These are phyloP conservation scores for Rhingia rostrata DNA, from an alignment of 2,888 invertebrate species.

Conservation along the genomic window DNA sequence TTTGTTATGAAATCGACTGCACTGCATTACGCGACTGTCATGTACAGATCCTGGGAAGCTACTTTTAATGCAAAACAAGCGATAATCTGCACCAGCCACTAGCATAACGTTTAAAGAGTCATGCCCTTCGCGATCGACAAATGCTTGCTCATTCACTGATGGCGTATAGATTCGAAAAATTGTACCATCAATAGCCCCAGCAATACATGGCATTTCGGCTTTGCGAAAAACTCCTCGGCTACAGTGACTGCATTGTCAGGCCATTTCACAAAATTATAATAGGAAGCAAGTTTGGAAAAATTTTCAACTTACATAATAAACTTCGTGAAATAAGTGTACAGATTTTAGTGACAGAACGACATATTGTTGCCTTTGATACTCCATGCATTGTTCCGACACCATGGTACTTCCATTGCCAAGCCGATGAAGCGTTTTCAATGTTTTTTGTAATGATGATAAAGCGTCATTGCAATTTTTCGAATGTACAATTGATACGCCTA, in stretches of 20 bases:
- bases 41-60: conserved; percentile 16
- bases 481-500: no score
- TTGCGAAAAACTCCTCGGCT: neutral
- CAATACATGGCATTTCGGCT: conserved; percentile 8
- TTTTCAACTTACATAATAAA: no score
- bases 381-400: no score
- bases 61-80: conserved; percentile 12
- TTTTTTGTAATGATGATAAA: no score
- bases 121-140: neutral
- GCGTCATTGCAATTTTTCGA: no score
- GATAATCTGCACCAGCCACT: conserved; percentile 24
- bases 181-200: conserved; percentile 15
- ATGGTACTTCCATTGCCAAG: no score
- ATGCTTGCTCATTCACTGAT: neutral
- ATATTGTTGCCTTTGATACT: no score
- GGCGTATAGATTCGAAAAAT: neutral
- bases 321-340: no score
- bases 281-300: no score
- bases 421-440: no score
- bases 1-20: conserved; percentile 8
- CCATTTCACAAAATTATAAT: no score
- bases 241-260: neutral
- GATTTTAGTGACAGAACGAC: no score
- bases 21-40: conserved; percentile 5
- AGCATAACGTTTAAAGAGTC: conserved; percentile 16